phyloP scores from a whole-genome alignment of 1,140 invertebrate species.

The Brachionus asplanchnoidis region DNA sequence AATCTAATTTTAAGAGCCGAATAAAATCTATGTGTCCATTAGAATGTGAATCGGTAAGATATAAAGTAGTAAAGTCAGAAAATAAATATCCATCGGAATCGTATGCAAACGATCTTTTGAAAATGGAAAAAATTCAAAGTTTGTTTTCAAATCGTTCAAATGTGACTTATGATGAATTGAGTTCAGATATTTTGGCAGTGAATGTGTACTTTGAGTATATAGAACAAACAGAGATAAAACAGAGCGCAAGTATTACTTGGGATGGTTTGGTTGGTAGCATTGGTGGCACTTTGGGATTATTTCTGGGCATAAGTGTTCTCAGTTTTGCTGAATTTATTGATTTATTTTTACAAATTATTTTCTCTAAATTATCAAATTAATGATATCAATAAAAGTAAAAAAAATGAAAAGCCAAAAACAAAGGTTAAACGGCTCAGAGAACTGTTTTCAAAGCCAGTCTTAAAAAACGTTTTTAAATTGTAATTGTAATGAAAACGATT shows the following conservation, averaged over 20 bases:
- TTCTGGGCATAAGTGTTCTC: constrained; percentile 4
- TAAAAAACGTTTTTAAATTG: too few species aligned
- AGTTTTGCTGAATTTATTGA: constrained; percentile 27
- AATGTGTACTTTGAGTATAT: constrained; percentile 2
- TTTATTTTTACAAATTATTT: neutral
- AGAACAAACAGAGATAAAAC: neutral
- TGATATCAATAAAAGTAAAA: too few species aligned
- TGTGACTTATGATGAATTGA: neutral
- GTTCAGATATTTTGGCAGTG: neutral
- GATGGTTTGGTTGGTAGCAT: neutral
- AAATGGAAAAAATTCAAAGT: neutral
- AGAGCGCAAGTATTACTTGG: neutral
- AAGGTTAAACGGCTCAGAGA: too few species aligned
- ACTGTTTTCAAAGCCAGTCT: too few species aligned
- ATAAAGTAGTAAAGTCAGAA: neutral
- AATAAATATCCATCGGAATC: neutral
- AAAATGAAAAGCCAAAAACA: too few species aligned
- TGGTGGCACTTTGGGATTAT: constrained; percentile 32
- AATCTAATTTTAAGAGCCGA: neutral
- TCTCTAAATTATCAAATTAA: too few species aligned
- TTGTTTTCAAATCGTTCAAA: neutral
- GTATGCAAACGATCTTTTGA: neutral
- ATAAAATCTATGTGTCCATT: neutral
- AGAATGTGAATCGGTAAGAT: neutral
- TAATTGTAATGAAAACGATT: too few species aligned